Evolutionary conservation across 2,113 vertebrate species (phyloP).

Genomic region (Apodemus speciosus): DNA sequence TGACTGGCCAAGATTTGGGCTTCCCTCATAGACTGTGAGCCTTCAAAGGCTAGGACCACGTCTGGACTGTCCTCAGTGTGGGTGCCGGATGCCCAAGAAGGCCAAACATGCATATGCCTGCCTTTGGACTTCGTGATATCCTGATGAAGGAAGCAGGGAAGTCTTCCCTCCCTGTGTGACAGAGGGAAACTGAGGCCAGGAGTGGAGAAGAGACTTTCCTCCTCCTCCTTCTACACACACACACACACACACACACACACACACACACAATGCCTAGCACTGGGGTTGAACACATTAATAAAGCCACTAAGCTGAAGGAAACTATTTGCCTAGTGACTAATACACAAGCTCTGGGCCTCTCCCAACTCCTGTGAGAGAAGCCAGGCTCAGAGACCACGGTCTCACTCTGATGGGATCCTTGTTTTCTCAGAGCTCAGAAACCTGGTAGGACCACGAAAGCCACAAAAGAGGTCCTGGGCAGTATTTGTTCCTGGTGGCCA

Average conservation of each 20-base stretch:
- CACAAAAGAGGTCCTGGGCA: background rate
- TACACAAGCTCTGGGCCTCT: background rate
- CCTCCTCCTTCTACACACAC: background rate
- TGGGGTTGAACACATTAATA: background rate
- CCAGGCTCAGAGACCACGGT: background rate
- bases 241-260: background rate
- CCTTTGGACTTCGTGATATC: background rate
- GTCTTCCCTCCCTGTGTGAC: background rate
- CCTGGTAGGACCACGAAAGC: background rate
- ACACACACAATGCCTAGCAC: background rate
- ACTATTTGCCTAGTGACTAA: background rate
- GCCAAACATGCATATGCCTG: background rate
- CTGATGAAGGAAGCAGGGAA: constrained; percentile 5
- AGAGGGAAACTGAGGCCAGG: constrained; percentile 45
- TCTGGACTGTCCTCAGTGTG: background rate
- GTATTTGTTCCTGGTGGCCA: background rate
- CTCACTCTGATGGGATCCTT: background rate
- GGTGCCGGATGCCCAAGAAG: background rate
- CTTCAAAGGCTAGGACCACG: background rate
- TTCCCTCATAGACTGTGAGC: background rate
- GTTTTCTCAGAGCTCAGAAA: background rate
- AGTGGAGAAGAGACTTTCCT: too few species aligned
- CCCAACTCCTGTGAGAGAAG: background rate
- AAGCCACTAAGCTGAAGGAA: background rate
- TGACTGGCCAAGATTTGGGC: background rate